Evolutionary conservation across 2,888 invertebrate species (phyloP).

Genomic region (Chydorus sphaericus): DNA sequence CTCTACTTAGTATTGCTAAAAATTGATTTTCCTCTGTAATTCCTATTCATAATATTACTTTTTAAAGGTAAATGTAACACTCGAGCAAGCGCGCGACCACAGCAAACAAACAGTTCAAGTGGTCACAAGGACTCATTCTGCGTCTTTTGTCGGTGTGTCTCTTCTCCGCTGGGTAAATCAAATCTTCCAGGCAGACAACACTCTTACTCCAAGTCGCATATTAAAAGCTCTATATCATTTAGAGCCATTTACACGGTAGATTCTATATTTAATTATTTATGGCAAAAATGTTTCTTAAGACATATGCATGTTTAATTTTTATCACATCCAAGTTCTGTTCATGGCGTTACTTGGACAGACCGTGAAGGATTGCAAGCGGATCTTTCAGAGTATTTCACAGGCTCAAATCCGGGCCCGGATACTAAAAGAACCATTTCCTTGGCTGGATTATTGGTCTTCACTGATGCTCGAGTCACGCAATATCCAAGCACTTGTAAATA

Average conservation of each 20-base stretch:
- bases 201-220: constrained; percentile 28
- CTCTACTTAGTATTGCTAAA: neutral
- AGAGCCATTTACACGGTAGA: constrained; percentile 25
- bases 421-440: constrained; percentile 35
- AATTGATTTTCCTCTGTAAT: too few species aligned
- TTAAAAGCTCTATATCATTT: constrained; percentile 25
- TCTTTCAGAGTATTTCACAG: constrained; percentile 27
- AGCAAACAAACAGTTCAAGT: constrained; percentile 37
- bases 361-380: constrained; percentile 25
- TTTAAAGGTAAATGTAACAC: constrained; percentile 30
- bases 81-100: constrained; percentile 41
- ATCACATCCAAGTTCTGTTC: constrained; percentile 22
- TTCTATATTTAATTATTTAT: neutral
- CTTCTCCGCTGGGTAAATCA: constrained; percentile 25
- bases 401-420: constrained; percentile 35
- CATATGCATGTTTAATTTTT: neutral
- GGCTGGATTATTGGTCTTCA: constrained; percentile 33
- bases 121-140: constrained; percentile 34
- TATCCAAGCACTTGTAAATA: constrained; percentile 17
- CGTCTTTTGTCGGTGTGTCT: constrained; percentile 36
- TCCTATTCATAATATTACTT: too few species aligned
- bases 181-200: constrained; percentile 28
- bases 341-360: constrained; percentile 24
- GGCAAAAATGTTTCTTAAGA: neutral
- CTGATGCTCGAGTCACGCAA: constrained; percentile 30